Conservation (phyloP, 2,113 vertebrate genomes). For the Notechis scutatus region DNA sequence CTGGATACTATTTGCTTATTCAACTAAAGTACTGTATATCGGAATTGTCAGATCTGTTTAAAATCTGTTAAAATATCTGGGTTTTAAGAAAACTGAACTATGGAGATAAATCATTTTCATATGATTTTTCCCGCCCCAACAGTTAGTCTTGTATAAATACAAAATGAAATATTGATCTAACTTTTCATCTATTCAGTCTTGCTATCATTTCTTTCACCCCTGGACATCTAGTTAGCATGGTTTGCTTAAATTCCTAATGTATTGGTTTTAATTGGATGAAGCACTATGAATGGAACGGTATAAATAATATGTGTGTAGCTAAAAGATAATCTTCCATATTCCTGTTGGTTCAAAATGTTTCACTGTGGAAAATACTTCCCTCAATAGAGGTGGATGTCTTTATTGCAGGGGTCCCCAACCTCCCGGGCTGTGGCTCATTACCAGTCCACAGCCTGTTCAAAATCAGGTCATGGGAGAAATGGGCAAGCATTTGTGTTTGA, state of each 20-base stretch:
- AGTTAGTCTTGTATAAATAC: neutral
- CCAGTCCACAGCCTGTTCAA: neutral
- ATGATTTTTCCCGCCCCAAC: neutral
- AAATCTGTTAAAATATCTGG: neutral
- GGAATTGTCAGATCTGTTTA: neutral
- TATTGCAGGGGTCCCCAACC: neutral
- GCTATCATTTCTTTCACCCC: neutral
- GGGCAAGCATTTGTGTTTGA: neutral
- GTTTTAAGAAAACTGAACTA: neutral
- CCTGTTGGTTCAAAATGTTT: neutral
- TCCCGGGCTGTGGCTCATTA: neutral
- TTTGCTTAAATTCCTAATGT: neutral
- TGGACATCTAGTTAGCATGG: neutral
- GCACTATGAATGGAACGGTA: neutral
- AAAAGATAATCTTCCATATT: neutral
- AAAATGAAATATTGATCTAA: neutral
- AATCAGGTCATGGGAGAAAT: neutral
- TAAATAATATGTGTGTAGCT: neutral
- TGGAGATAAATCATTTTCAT: neutral
- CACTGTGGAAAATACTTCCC: neutral
- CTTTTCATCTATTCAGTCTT: neutral
- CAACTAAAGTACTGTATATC: neutral
- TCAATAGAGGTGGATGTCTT: neutral
- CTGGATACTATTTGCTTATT: neutral
- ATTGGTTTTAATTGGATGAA: neutral